Conservation (phyloP, 1,140 invertebrate species). For the Drosophila paulistorum region DNA sequence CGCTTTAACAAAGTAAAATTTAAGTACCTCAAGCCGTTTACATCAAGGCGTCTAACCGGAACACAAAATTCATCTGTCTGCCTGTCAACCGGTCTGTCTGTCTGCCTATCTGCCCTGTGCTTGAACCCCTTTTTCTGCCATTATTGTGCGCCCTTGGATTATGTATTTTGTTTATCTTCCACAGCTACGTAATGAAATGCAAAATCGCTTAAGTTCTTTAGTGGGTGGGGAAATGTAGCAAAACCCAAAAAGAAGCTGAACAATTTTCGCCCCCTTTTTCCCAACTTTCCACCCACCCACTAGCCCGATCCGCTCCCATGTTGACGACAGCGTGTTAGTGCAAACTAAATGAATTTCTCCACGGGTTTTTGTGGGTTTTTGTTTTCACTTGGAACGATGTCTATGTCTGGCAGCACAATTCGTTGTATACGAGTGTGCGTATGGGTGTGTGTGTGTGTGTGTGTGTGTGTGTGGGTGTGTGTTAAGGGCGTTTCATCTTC, state of each 20-base stretch:
- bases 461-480: constrained; percentile 1
- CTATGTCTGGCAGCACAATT: constrained; percentile 44
- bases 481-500: constrained; percentile 44
- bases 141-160: constrained; percentile 69
- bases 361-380: constrained; percentile 73
- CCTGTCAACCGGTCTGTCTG: background rate
- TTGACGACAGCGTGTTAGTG: constrained; percentile 79
- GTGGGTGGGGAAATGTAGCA: background rate
- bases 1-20: constrained; percentile 69
- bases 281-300: constrained; percentile 11
- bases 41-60: constrained; percentile 40
- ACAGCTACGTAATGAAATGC: constrained; percentile 73
- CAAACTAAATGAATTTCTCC: constrained; percentile 80
- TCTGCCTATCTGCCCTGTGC: constrained; percentile 7
- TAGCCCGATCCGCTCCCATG: constrained; percentile 2
- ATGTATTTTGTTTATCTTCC: constrained; percentile 78
- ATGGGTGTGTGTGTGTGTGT: constrained; percentile 18
- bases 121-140: constrained; percentile 62
- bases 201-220: constrained; percentile 76
- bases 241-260: constrained; percentile 35
- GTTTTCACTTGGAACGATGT: constrained; percentile 56
- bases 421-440: background rate
- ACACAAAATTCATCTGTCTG: constrained; percentile 52
- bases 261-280: constrained; percentile 25
- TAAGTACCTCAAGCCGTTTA: constrained; percentile 76